Evolutionary conservation across 2,797 vertebrate genomes (phyloP).

Genomic region (Danio jaintianensis): DNA sequence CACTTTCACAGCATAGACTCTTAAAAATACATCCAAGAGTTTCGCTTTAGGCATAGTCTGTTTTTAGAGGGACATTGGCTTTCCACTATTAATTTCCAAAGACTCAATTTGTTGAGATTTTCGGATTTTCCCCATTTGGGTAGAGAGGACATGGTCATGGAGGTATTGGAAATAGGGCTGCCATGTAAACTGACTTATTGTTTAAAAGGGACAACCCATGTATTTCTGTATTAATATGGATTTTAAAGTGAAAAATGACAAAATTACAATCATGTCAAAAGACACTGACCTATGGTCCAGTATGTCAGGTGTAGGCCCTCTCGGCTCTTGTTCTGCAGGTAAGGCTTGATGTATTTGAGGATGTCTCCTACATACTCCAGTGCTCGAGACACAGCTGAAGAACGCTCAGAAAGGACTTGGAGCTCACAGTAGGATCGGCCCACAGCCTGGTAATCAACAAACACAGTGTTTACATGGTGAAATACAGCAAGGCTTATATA

Average conservation of each 20-base stretch:
- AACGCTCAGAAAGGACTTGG: conserved; percentile 86
- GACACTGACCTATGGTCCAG: conserved; percentile 82
- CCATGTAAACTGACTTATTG: no score
- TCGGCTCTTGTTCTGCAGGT: conserved; percentile 86
- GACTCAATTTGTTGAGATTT: no score
- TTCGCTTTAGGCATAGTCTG: no score
- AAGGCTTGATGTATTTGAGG: conserved; percentile 93
- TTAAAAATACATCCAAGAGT: no score
- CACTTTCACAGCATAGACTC: no score
- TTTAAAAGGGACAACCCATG: no score
- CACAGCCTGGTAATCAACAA: conserved; percentile 79
- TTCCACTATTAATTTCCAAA: no score
- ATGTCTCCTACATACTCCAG: conserved; percentile 92
- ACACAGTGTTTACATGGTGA: background rate
- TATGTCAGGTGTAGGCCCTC: conserved; percentile 90
- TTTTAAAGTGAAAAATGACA: background rate
- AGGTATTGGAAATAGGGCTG: no score
- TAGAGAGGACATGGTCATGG: no score
- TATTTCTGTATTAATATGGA: background rate
- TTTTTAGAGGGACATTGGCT: no score
- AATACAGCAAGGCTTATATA: background rate
- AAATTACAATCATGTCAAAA: background rate
- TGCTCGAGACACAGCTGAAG: conserved; percentile 87
- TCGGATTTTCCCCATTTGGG: no score
- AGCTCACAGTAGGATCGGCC: conserved; percentile 84